Base-by-base conservation (phyloP, 2,797 vertebrate genomes). In the Gallinago stenura region DNA sequence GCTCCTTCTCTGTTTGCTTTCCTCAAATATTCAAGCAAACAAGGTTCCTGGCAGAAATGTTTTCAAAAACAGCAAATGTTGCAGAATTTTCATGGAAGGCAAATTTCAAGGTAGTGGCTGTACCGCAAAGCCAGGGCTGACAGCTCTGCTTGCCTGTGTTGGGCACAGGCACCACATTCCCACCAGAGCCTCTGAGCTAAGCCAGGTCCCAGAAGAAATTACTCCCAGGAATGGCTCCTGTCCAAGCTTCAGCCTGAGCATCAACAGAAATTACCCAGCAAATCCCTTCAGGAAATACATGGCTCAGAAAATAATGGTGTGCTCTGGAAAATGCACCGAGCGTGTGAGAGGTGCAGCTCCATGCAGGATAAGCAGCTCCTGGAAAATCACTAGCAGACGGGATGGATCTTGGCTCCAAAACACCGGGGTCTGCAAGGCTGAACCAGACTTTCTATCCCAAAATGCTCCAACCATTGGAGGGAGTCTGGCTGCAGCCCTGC, bases 1-100 rank as follows among this genome's bases (percentile, higher is more conserved):
- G 70, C 56, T 93, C 48, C 45, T 91, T 88, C 71, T 87, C 48
- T 95, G 90, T 95, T 97, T 95, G 85, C 93, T 94, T 92, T 95
- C 83, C 93, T 94, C 86, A 90, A 85, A 94, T 87, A 84, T 71
- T 69, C 86, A 61, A 68, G 83, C 88, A 92, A 95, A 95, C 62
- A 95, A 71, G 3, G 43, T n/a, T 95, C 64, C 83, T 91, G 93
- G 90, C 91, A 96, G 80, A 90, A 96, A 77, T 46, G 28, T 82
- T 76, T 73, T 83, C 91, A 85, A 94, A 92, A 97, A 95, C 3
- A 12, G 77, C 60, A 77, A 90, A 93, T 87, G 91, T 87, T 95
- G 73, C 93, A 95, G 94, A 81, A 93, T 87, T 87, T 92, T 84
- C 90, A 90, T 0, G 0, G 83, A 90, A 96, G 75, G 85, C 11